These are phyloP conservation scores for Rhagium mordax DNA, from an alignment of 2,888 invertebrate genomes.

Conservation along the genomic window DNA sequence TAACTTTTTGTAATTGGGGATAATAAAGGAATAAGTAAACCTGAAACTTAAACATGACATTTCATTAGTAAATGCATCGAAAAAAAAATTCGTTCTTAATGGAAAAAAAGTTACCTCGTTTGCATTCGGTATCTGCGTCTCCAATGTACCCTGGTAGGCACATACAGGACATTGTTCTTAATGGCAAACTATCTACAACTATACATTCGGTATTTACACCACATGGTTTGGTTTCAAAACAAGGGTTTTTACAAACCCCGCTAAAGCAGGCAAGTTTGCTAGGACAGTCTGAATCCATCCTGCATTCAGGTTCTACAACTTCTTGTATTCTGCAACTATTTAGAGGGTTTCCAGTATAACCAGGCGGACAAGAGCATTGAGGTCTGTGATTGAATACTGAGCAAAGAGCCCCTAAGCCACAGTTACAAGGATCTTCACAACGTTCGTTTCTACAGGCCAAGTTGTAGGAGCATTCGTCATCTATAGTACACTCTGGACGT, in stretches of 20 bases:
- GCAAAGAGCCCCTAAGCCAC: conserved; percentile 85
- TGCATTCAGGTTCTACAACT: conserved; percentile 77
- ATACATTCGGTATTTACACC: conserved; percentile 86
- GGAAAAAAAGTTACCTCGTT: conserved; percentile 76
- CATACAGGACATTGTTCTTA: conserved; percentile 90
- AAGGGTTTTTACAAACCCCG: conserved; percentile 86
- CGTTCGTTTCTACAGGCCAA: conserved; percentile 84
- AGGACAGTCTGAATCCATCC: conserved; percentile 88
- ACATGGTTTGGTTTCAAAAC: conserved; percentile 83
- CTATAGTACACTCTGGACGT: conserved; percentile 82
- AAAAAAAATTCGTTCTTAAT: conserved; percentile 19
- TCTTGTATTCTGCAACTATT: conserved; percentile 77
- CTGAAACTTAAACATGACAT: conserved; percentile 30
- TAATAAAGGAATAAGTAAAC: conserved; percentile 27
- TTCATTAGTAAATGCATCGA: neutral
- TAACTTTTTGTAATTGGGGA: neutral
- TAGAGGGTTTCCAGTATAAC: conserved; percentile 85
- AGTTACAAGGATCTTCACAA: conserved; percentile 89
- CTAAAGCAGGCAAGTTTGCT: conserved; percentile 87
- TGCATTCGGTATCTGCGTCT: conserved; percentile 89
- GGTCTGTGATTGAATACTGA: conserved; percentile 83
- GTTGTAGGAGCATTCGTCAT: conserved; percentile 85
- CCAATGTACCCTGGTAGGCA: conserved; percentile 88
- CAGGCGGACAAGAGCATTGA: conserved; percentile 86
- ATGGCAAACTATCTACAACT: conserved; percentile 88